A percentile compares a stretch with the other conserved stretches of the same genome.
Evolutionary conservation across 2,888 invertebrate genomes (phyloP).

Genomic region (Brenthis ino): DNA sequence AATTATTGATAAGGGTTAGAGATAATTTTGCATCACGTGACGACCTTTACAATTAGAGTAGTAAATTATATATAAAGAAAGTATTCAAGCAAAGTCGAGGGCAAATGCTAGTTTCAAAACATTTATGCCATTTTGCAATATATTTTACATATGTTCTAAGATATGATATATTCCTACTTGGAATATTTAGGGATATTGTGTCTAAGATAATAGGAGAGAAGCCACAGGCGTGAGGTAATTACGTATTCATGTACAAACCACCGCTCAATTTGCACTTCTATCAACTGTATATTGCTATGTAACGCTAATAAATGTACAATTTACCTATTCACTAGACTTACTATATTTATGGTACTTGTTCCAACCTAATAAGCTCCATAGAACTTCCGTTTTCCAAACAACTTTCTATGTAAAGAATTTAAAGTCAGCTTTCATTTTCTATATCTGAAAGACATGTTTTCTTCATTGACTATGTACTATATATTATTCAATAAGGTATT

Average conservation of each 20-base stretch:
- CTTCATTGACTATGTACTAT: no score
- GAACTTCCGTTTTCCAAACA: constrained; percentile 16
- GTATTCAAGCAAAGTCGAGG: no score
- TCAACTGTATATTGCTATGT: background rate
- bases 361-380: background rate
- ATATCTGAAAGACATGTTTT: no score
- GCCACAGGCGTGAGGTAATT: constrained; percentile 14
- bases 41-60: no score
- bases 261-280: constrained; percentile 16
- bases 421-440: background rate
- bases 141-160: no score
- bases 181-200: constrained; percentile 11
- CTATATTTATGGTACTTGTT: background rate
- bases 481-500: no score
- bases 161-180: background rate
- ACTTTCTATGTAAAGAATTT: background rate
- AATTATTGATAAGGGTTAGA: no score
- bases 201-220: constrained; percentile 11
- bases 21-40: no score
- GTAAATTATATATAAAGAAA: no score
- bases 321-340: background rate
- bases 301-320: background rate
- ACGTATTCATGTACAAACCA: constrained; percentile 17
- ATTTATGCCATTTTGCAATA: no score
- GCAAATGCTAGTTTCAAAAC: no score